Base-by-base conservation (phyloP, 2,113 vertebrate genomes). In the Cyanistes caeruleus region DNA sequence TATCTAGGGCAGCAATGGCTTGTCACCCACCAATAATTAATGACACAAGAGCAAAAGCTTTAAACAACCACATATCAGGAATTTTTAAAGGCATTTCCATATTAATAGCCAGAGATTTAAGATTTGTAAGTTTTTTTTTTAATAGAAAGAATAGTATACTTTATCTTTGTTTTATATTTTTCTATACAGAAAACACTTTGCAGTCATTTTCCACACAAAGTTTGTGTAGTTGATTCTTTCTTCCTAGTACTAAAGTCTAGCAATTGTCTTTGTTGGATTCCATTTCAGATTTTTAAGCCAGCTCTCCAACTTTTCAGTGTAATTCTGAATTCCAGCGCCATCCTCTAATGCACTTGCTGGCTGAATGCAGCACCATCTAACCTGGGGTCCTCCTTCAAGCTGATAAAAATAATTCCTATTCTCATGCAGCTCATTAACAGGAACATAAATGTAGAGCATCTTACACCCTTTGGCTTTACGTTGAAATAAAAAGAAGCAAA, bases 11-110 rank as follows among this genome's bases (percentile, higher is more conserved):
- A 95, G 56, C 69, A 62, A 46, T 64, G 92, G 49, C 23, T 90
- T 97, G 73, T 94, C 69, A 90, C 12, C 22, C 49, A 76, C 53
- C 0, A 5, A 80, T 93, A 97, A 97, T 96, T 95, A 96, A 94
- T 56, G 33, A 65, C 39, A 90, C 20, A 75, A 84, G 44, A 84
- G 89, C 53, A 70, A 72, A 49, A 89, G 35, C 24, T 62, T 94
- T 90, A 80, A 91, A 74, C 17, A 95, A 39, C 5, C 23, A 92
- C 35, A 93, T 49, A 62, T 76, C 25, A 77, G 56, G 74, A 91
- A 41, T 84, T 91, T 94, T 72, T 62, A 63, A 95, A 94, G 62
- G 2, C 23, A 64, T 24, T 28, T 79, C 20, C 33, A 39, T 73
- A 92, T 70, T 94, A 88, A 94, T 91, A 74, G 15, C 24, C 72